Percentiles rank a stretch among this genome's conserved stretches.
These are phyloP conservation scores for Aphelenchoides fujianensis DNA, from an alignment of 1,140 invertebrate genomes.

Conservation along the genomic window DNA sequence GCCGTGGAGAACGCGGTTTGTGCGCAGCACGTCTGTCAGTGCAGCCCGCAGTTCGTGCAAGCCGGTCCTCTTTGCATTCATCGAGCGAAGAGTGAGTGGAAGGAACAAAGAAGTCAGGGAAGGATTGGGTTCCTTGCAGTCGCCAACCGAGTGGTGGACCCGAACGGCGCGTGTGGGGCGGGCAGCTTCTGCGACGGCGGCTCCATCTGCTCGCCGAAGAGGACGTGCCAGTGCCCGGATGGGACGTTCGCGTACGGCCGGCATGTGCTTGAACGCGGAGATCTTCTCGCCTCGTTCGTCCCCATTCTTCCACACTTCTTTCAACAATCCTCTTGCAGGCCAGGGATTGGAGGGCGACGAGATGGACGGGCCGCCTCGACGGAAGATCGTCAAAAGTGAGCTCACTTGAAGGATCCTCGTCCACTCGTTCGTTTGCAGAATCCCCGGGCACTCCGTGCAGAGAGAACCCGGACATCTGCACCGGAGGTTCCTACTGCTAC, in stretches of 20 bases:
- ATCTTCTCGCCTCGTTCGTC: neutral
- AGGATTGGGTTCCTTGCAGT: constrained; percentile 30
- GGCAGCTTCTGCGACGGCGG: constrained; percentile 50
- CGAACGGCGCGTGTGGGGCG: constrained; percentile 24
- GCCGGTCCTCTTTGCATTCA: constrained; percentile 38
- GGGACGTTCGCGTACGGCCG: constrained; percentile 27
- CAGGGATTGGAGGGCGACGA: neutral
- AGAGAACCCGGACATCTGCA: constrained; percentile 42
- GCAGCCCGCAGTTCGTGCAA: constrained; percentile 37
- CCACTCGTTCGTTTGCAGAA: constrained; percentile 26
- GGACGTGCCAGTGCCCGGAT: constrained; percentile 34
- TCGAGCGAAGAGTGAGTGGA: constrained; percentile 36
- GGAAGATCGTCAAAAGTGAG: constrained; percentile 46
- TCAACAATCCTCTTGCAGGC: neutral
- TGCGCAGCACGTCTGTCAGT: constrained; percentile 33
- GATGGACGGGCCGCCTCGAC: neutral
- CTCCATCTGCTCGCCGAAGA: constrained; percentile 32
- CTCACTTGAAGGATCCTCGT: constrained; percentile 2
- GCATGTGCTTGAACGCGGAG: constrained; percentile 32
- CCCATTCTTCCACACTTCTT: neutral
- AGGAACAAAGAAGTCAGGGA: constrained; percentile 22
- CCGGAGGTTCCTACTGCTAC: constrained; percentile 44
- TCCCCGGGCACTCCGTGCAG: constrained; percentile 42
- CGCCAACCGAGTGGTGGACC: constrained; percentile 41
- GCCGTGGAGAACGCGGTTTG: constrained; percentile 30